Evolutionary conservation across 2,113 vertebrate genomes (phyloP), one percentile per base, ranked within the genome.

Genomic region (Aegithalos caudatus): DNA sequence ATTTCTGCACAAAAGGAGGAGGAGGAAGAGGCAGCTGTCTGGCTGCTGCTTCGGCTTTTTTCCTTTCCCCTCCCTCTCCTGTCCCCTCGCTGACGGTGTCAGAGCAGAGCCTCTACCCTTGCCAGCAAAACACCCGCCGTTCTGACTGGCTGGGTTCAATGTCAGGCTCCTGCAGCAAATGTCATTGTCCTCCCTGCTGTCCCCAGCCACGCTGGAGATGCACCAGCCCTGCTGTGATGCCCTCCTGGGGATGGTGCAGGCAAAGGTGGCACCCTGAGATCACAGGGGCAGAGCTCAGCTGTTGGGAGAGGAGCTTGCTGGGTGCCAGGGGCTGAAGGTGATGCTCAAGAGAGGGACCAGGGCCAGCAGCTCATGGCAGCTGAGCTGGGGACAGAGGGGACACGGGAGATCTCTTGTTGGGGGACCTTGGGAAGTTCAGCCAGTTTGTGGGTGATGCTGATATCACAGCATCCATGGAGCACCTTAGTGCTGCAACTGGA

Each of bases 1-100:
- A 82, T 94, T 93, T 86, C 95, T 91, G 97, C 95, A 97, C 97
- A 97, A 97, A 96, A 97, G 96, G 92, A 96, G 94, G 88, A 95
- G 95, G 94, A 91, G 95, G 95, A 93, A 91, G 92, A 88, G 92
- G 97, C 95, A 96, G 96, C 95, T 95, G 94, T 86, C 96, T 94
- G 92, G 96, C 96, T 97, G 92, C 94, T 87, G 94, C 92, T 95
- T 90, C 70, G 64, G 84, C 65, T 95, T 90, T 95, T 96, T 96
- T 85, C 93, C 86, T 90, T 89, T 92, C 94, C 90, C 92, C 94
- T 96, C 95, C 94, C 87, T 96, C 86, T 92, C 87, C 92, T 90
- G 95, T 93, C 92, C 94, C 87, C 77, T 90, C 4, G 64, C 94
- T 61, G 92, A 84, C 56, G 74, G 92, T 93, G 95, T 94, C 27